A percentile compares a stretch with the other conserved stretches of the same genome.
These are phyloP conservation scores for Euwallacea similis DNA, from an alignment of 1,140 invertebrate species.

Conservation along the genomic window DNA sequence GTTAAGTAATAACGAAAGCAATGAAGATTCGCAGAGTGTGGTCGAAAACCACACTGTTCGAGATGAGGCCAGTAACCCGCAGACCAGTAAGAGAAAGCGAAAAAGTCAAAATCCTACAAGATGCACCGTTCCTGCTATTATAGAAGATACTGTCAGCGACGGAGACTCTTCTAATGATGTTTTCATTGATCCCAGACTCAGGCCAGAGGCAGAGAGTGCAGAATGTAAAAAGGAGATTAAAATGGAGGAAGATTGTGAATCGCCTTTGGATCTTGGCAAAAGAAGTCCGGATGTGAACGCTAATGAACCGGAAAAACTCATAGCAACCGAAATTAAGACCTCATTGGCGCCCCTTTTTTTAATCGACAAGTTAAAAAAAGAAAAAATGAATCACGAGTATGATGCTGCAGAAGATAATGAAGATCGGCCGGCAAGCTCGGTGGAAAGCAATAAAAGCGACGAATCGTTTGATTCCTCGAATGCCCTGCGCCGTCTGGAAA, in stretches of 20 bases:
- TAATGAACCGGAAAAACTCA: conserved; percentile 49
- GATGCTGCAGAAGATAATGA: conserved; percentile 54
- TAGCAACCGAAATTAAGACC: conserved; percentile 49
- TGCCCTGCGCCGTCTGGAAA: conserved; percentile 77
- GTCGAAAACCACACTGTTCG: conserved; percentile 59
- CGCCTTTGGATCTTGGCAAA: conserved; percentile 50
- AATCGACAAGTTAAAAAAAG: conserved; percentile 52
- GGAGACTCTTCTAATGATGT: conserved; percentile 68
- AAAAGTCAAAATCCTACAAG: conserved; percentile 91
- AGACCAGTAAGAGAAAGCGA: conserved; percentile 73
- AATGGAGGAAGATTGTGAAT: conserved; percentile 39
- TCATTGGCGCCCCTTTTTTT: conserved; percentile 51
- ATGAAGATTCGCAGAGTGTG: conserved; percentile 70
- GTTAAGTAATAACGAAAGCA: conserved; percentile 69
- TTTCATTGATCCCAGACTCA: conserved; percentile 45
- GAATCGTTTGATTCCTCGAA: conserved; percentile 68
- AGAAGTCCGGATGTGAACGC: conserved; percentile 50
- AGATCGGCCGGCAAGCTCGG: conserved; percentile 57
- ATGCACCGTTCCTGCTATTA: conserved; percentile 66
- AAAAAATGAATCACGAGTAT: conserved; percentile 45
- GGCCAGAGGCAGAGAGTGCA: conserved; percentile 31
- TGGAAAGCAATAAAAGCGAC: conserved; percentile 63
- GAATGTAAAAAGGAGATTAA: conserved; percentile 26
- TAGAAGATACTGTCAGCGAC: conserved; percentile 56
- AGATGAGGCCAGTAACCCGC: conserved; percentile 56